Base-by-base conservation (phyloP, 2,113 vertebrate genomes). In the Columba livia region DNA sequence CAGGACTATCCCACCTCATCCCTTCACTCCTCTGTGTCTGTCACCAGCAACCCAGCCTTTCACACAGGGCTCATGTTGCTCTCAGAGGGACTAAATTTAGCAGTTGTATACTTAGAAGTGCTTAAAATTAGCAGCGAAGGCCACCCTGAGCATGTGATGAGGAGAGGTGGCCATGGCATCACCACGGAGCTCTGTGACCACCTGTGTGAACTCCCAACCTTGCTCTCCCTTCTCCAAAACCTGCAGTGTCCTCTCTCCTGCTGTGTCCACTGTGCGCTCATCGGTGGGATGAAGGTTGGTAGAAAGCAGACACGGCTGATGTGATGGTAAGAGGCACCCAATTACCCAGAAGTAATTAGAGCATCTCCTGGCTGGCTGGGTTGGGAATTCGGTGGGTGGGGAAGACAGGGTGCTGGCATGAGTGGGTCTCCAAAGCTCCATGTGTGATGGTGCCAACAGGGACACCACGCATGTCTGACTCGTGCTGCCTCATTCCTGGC, bases 351-450 rank as follows among this genome's bases (percentile, higher is more conserved):
- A 50, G 31, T 79, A 85, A 80, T 86, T 62, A 29, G 13, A 57
- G 19, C 25, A 91, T 16, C 44, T 69, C 47, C 42, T 83, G 31
- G 19, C 24, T 4, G 1, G 24, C 31, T 54, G 29, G 6, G 8
- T 78, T 48, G 38, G 53, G 58, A 58, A 24, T 14, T 20, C 0
- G 0, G 44, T 12, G 15, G 60, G 40, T 56, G 40, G 62, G 57
- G 51, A 5, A 5, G 47, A 18, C n/a, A 32, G 36, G 23, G 15
- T 71, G 40, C 29, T 71, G 73, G 8, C 54, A 48, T 48, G 57
- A 25, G 3, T 50, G 36, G 6, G 38, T 47, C 31, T 44, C 29
- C 0, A 0, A n/a, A 40, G 13, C 12, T 26, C 2, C 12, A 0
- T 12, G 47, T 15, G 26, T 66, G 92, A 19, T 21, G 42, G 16